Evolutionary conservation across 2,888 invertebrate genomes (phyloP).

Genomic region (Tetragonisca angustula): DNA sequence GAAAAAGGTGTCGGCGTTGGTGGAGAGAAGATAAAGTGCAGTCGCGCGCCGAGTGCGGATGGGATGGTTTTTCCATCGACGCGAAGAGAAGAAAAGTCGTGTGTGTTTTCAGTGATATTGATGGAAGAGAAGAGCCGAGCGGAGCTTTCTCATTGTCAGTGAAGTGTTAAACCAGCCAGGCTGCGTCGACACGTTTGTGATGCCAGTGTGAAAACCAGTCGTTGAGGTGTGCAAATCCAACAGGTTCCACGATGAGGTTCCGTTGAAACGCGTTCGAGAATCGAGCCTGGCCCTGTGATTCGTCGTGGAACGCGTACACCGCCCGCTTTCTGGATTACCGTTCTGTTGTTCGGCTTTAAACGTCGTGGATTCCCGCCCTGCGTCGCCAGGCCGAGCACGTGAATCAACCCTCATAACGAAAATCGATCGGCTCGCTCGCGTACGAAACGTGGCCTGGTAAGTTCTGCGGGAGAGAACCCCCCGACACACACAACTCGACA

Average conservation of each 20-base stretch:
- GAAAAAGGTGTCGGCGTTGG: slow-evolving; percentile 22
- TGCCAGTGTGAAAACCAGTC: slow-evolving; percentile 53
- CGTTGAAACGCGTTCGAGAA: slow-evolving; percentile 17
- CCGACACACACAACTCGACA: background rate
- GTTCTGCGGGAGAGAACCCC: slow-evolving; percentile 46
- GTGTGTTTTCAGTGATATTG: slow-evolving; percentile 41
- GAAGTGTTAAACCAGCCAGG: slow-evolving; percentile 35
- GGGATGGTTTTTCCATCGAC: slow-evolving; percentile 12
- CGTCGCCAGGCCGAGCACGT: slow-evolving; percentile 64
- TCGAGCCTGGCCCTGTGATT: slow-evolving; percentile 12
- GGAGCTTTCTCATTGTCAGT: slow-evolving; percentile 37
- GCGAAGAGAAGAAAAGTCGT: slow-evolving; percentile 21
- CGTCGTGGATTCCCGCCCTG: slow-evolving; percentile 66
- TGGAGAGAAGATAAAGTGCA: background rate
- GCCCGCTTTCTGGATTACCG: slow-evolving; percentile 62
- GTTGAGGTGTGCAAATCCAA: slow-evolving; percentile 52
- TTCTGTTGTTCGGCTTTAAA: slow-evolving; percentile 47
- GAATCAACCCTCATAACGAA: slow-evolving; percentile 65
- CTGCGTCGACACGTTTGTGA: slow-evolving; percentile 4
- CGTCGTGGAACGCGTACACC: slow-evolving; percentile 4
- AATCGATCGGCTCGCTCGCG: slow-evolving; percentile 63
- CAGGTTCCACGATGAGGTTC: slow-evolving; percentile 44
- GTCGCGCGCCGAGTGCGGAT: slow-evolving; percentile 1
- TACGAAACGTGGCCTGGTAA: slow-evolving; percentile 66
- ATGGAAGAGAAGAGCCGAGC: slow-evolving; percentile 13